Evolutionary conservation across 2,113 vertebrate species (phyloP), one percentile per base, ranked within the genome.

Genomic region (Triplophysa tibetana): DNA sequence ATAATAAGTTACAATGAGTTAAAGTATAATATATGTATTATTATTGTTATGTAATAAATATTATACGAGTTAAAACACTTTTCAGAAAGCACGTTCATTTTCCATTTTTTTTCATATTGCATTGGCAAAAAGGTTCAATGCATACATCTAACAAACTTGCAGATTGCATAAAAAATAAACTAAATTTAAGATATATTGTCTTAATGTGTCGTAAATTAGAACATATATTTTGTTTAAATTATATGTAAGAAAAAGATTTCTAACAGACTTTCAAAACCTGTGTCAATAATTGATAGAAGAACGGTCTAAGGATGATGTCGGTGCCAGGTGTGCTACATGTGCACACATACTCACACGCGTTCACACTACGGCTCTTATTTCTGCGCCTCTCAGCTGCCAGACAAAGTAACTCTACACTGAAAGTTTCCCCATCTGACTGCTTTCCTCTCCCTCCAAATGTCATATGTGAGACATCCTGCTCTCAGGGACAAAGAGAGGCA

Each of bases 401-500:
- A 75, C 75, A 43, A 41, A 14, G 80, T 75, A 82, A 86, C 82
- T 45, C 45, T 69, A 84, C 78, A 75, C 84, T 84, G 74, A 63
- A 77, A 23, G 67, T 66, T 48, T 65, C 76, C 76, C 80, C 85
- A 82, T 85, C 67, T 58, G 56, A 77, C 14, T 66, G n/a, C 74
- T 69, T 82, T 41, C 82, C 86, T 86, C 87, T 81, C 86, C 90
- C 88, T 65, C 62, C 85, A 91, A 92, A 92, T 92, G 92, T 90
- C 92, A 93, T 88, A 90, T 87, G 89, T 86, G 89, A 90, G 88
- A 86, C 85, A 78, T 78, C 72, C 17, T 62, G 64, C n/a, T 86
- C 86, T 82, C 43, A 1, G 85, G 89, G 90, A 92, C 92, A 94
- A 92, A 92, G 89, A 91, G 56, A 21, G 80, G 88, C 84, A 86